Evolutionary conservation across 37 sponge, comb jelly and placozoan genomes (phyloP).

Genomic region (Haliclona indistincta): DNA sequence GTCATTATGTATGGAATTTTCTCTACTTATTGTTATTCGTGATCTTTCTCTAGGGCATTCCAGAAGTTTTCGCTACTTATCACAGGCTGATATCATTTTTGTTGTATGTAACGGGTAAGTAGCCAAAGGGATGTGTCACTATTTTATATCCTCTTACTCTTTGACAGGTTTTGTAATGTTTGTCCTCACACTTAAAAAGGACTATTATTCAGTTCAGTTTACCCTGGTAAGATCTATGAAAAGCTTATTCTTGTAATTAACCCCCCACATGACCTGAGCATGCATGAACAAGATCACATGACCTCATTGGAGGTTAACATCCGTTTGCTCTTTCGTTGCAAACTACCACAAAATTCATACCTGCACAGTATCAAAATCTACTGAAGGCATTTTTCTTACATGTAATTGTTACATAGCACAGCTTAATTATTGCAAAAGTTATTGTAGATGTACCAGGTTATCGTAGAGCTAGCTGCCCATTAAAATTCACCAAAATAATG

Average conservation of each 20-base stretch:
- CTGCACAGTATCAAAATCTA: too few species aligned
- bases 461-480: too few species aligned
- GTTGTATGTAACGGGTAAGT: slow-evolving; percentile 77
- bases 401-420: too few species aligned
- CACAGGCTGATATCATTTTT: slow-evolving; percentile 85
- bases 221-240: slow-evolving; percentile 52
- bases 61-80: slow-evolving; percentile 62
- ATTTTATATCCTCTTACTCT: background rate
- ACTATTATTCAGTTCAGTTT: slow-evolving; percentile 81
- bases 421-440: too few species aligned
- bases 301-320: too few species aligned
- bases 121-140: background rate
- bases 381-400: too few species aligned
- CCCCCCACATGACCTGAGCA: background rate
- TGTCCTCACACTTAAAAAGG: slow-evolving; percentile 89
- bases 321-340: too few species aligned
- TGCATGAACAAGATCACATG: background rate
- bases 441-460: too few species aligned
- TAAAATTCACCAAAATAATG: too few species aligned
- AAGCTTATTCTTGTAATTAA: background rate
- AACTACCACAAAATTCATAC: too few species aligned
- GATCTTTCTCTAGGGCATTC: slow-evolving; percentile 44
- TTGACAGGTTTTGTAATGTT: slow-evolving; percentile 80
- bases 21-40: too few species aligned
- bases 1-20: too few species aligned